Base-by-base conservation (phyloP, 2,888 invertebrate genomes). In the Pandemis heparana region DNA sequence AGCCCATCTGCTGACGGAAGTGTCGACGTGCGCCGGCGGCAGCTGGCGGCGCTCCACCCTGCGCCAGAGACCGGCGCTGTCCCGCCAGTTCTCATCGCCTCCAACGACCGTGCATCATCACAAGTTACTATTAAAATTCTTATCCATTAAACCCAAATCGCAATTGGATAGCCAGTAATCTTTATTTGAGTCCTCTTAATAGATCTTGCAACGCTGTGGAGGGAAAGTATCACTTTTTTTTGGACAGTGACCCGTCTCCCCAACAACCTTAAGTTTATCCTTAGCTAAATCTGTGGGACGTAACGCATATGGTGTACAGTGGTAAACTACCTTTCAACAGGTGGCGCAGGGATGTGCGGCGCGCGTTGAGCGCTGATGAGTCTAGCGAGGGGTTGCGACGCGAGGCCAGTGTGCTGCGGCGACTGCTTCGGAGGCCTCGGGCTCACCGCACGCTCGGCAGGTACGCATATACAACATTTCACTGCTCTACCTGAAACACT, bases 301-400 rank as follows among this genome's bases (percentile, higher is more conserved):
- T 41, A 32, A 32, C 23, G 2, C 2, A 32, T 32, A 32, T 32
- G 23, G 23, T 4, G 41, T 41, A 41, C 9, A 16, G 16, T 23
- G 38, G 7, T n/a, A 32, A 48, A n/a, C n/a, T 16, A 1, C 5
- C 10, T n/a, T 66, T 60, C 32, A 2, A 32, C 73, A 91, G 91
- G 79, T 88, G 83, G 82, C 87, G 90, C 3, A 87, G 90, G 38
- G 92, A 92, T 51, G 87, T 94, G 18, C 85, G 94, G 1, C 90
- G 94, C 12, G 88, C 92, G 8, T 88, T 92, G 16, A 94, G 94
- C 71, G 94, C 89, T 1, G 92, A 92, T 75, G 92, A 90, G 38
- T 86, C 91, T 0, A 89, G 88, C 76, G 81, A 84, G 14, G 83
- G 86, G 1, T 79, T 91, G 23, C 88, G 87, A 23, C 85, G 89